Percentiles rank a stretch among this genome's conserved stretches.
phyloP scores from a whole-genome alignment of 2,797 vertebrate genomes.

The Crypturellus tataupa region DNA sequence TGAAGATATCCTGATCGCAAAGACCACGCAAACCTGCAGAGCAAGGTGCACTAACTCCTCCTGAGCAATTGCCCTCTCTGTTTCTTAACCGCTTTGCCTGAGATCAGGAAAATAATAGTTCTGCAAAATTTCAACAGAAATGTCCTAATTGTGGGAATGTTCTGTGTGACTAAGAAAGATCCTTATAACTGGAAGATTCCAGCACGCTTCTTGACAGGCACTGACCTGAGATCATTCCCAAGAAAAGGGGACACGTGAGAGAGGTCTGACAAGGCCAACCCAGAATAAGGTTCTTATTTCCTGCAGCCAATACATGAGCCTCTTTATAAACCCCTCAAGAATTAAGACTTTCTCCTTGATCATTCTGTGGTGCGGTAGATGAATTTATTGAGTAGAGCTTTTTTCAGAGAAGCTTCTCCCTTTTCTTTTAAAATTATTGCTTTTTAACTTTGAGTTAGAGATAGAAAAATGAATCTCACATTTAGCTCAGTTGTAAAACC shows the following conservation, averaged over 20 bases:
- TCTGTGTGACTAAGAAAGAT: not conserved
- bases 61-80: not conserved
- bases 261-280: not conserved
- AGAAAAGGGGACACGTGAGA: not conserved
- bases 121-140: slow-evolving; percentile 1
- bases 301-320: not conserved
- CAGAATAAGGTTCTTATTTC: not conserved
- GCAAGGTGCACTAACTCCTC: not conserved
- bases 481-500: not conserved
- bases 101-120: slow-evolving; percentile 12
- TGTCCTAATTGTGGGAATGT: not conserved
- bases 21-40: not conserved
- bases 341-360: not conserved
- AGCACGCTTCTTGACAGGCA: not conserved
- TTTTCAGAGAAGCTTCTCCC: not conserved
- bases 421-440: not conserved
- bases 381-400: not conserved
- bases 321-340: not conserved
- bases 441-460: not conserved
- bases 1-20: not conserved
- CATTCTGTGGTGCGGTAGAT: not conserved
- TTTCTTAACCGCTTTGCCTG: not conserved
- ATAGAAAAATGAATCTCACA: not conserved
- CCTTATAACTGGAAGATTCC: not conserved
- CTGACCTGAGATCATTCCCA: not conserved